Base-by-base conservation (phyloP, 1,140 invertebrate genomes). In the Ylistrum balloti region DNA sequence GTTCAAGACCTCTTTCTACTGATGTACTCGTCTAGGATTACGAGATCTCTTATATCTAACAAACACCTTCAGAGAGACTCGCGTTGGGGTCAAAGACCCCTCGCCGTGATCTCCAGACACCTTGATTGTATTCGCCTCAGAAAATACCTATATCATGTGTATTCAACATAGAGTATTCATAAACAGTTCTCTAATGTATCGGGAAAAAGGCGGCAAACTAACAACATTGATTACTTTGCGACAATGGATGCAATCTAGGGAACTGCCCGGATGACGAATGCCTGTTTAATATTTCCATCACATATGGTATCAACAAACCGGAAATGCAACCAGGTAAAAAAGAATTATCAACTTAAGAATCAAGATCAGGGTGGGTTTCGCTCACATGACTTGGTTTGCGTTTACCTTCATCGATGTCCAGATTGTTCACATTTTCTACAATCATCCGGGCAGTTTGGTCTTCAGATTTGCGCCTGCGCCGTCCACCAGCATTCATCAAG, bases 381-480 rank as follows among this genome's bases (percentile, higher is more conserved):
- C n/a, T 28, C 22, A 17, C 56, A 74, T 11, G 22, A 7, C 56
- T 28, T 74, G 1, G 56, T 74, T 13, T 74, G 15, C 22, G n/a
- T n/a, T 74, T 74, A 74, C 56, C 56, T 74, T 74, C 56, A n/a
- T 74, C 56, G n/a, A 74, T 74, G 56, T 74, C 56, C 56, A 74
- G n/a, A 74, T 74, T 74, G 15, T n/a, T 17, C 22, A 74, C 56
- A 74, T 74, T 74, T 74, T 74, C 56, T 28, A 28, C 56, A 74
- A 74, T n/a, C 56, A 74, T 74, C 56, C 56, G 56, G 56, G 56
- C 56, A 74, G 56, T 74, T 74, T 74, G 56, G 11, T 74, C 56
- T 74, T 74, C 56, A 28, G 56, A 74, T 74, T n/a, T 74, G 56
- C 56, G 56, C 56, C 56, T 74, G 56, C 56, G 56, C 56, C 56